These are phyloP conservation scores for Drosophila mauritiana DNA, from an alignment of 1,140 invertebrate genomes.

Conservation along the genomic window DNA sequence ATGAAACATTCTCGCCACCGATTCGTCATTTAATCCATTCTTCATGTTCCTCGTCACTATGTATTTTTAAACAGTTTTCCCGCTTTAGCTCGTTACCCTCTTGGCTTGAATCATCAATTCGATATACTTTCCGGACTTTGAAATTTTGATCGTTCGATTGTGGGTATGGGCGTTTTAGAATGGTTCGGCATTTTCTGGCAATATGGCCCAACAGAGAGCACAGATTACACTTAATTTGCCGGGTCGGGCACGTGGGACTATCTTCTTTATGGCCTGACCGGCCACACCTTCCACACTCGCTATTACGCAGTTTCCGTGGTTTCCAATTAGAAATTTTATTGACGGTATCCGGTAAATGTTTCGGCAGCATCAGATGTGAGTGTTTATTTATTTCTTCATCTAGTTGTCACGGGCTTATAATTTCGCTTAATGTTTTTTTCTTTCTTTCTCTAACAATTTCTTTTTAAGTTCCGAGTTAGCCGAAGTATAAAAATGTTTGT, in stretches of 20 bases:
- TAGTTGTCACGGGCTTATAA: conserved; percentile 1
- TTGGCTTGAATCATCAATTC: background rate
- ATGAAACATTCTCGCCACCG: too few relatives aligned
- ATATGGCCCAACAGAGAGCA: background rate
- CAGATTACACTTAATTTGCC: background rate
- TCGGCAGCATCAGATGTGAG: background rate
- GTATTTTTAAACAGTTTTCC: too few relatives aligned
- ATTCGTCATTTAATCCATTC: too few relatives aligned
- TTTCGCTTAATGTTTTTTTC: background rate
- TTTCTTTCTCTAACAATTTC: conserved; percentile 6
- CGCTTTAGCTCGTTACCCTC: background rate
- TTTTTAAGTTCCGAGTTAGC: background rate
- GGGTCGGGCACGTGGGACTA: background rate
- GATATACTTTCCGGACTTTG: background rate
- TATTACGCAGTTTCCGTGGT: too few relatives aligned
- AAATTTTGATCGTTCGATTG: background rate
- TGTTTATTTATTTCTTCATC: conserved; percentile 3
- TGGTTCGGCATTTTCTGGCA: too few relatives aligned
- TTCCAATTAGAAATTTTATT: background rate
- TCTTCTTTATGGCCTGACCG: background rate
- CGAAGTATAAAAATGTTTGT: background rate
- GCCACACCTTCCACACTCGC: too few relatives aligned
- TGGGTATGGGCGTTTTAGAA: background rate
- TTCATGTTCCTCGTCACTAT: too few relatives aligned
- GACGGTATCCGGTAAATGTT: background rate